Conservation (phyloP, 1,140 invertebrate genomes). For the Eriocheir sinensis region DNA sequence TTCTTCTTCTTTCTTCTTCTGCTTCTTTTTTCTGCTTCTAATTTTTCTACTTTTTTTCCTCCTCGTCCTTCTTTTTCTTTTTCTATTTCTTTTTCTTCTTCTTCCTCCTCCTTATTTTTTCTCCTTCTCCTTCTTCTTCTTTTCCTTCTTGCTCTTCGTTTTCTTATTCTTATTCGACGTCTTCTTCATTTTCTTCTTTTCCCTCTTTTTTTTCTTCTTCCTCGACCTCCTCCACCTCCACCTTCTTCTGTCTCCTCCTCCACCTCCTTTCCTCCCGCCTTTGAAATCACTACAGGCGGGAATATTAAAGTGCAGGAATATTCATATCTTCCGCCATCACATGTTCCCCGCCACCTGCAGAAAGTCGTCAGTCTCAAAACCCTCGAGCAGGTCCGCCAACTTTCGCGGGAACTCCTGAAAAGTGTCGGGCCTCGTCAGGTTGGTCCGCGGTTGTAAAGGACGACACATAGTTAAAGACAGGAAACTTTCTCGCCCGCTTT, state of each 20-base stretch:
- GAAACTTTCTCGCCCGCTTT: not conserved
- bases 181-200: not conserved
- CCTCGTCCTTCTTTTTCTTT: too few relatives aligned
- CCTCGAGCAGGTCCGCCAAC: constrained; percentile 5
- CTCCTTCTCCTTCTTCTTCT: too few relatives aligned
- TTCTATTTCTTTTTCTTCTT: not conserved
- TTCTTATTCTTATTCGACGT: not conserved
- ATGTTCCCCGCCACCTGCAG: constrained; percentile 49
- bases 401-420: constrained; percentile 4
- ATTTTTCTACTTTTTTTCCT: too few relatives aligned
- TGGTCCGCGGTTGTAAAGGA: constrained; percentile 35
- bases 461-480: not conserved
- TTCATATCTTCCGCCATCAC: constrained; percentile 60
- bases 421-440: constrained; percentile 46
- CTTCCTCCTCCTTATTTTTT: not conserved
- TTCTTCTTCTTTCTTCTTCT: not conserved
- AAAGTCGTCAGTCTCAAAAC: constrained; percentile 52
- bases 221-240: not conserved
- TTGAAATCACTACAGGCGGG: constrained; percentile 35
- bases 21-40: too few relatives aligned
- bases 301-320: constrained; percentile 52
- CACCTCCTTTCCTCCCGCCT: not conserved
- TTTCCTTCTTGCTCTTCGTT: not conserved
- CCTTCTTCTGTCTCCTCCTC: not conserved
- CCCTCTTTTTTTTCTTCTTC: not conserved